Evolutionary conservation across 2,888 invertebrate genomes (phyloP), one percentile per base, ranked within the genome.

Genomic region (Hypomecis atomaria): DNA sequence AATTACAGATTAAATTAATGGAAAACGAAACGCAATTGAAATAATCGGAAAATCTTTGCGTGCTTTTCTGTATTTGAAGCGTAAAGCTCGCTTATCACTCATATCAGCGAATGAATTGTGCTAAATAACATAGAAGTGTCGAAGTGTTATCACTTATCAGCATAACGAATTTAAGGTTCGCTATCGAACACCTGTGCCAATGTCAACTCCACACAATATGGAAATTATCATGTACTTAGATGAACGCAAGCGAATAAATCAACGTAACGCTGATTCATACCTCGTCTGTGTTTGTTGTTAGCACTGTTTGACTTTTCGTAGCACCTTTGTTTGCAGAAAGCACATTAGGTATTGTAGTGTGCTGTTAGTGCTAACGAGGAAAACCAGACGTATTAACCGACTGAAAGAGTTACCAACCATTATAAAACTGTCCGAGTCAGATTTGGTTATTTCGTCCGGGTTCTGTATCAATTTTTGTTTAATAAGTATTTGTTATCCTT

Each of bases 181-280:
- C 59, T 59, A 59, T 64, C 50, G 42, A 66, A 59, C 66, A 66
- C 66, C 59, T 66, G 66, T 62, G 54, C 59, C 66, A 66, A 66
- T 65, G 65, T 62, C 59, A 66, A 62, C 59, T 52, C 34, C 37
- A 45, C 55, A 66, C 58, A 65, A 54, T 59, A 56, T 59, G 64
- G 52, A 53, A 52, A 57, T 60, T 60, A 65, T 56, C 50, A 53
- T 65, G 65, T 42, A n/a, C n/a, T n/a, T n/a, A 65, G 56, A 60
- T 58, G 54, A 56, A 60, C 52, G 36, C 56, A 59, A 49, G 43
- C 49, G 49, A 34, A 38, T 54, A 55, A 59, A 59, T 64, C 59
- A 49, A 59, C 64, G 55, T 59, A 59, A 64, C 23, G 13, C 50
- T 59, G 59, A 59, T 50, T 55, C 64, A 59, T 56, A 9, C 50